phyloP scores from a whole-genome alignment of 1,140 invertebrate genomes.

The Panagrolaimus sp. region DNA sequence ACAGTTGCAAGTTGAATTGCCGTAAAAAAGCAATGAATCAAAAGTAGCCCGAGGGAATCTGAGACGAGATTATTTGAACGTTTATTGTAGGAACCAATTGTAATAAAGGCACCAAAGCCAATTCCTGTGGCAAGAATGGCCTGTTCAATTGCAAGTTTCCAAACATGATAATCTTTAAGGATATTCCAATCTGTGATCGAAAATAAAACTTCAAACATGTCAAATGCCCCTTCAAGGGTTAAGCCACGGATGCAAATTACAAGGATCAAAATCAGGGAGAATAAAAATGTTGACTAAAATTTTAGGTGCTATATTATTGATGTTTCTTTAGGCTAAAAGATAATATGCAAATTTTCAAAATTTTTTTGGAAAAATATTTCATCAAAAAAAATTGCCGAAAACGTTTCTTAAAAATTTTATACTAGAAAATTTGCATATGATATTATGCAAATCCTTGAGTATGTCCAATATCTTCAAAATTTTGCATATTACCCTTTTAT shows the following conservation, averaged over 20 bases:
- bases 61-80: conserved; percentile 56
- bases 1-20: conserved; percentile 47
- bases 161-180: conserved; percentile 50
- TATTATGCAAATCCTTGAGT: too few species aligned
- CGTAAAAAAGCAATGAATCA: conserved; percentile 46
- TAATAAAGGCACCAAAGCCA: conserved; percentile 60
- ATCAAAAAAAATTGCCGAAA: too few species aligned
- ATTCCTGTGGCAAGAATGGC: conserved; percentile 56
- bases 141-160: conserved; percentile 57
- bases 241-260: conserved; percentile 6
- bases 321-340: too few species aligned
- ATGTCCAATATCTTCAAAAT: too few species aligned
- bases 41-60: conserved; percentile 50
- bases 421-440: too few species aligned
- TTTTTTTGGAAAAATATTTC: too few species aligned
- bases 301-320: too few species aligned
- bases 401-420: too few species aligned
- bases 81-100: conserved; percentile 57
- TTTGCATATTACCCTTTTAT: too few species aligned
- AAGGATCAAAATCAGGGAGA: conserved; percentile 15
- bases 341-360: too few species aligned
- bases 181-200: conserved; percentile 50
- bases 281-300: conserved; percentile 21
- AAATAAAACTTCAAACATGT: neutral
- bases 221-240: conserved; percentile 15